Base-by-base conservation (phyloP, 2,113 vertebrate genomes). In the Clarias magur region DNA sequence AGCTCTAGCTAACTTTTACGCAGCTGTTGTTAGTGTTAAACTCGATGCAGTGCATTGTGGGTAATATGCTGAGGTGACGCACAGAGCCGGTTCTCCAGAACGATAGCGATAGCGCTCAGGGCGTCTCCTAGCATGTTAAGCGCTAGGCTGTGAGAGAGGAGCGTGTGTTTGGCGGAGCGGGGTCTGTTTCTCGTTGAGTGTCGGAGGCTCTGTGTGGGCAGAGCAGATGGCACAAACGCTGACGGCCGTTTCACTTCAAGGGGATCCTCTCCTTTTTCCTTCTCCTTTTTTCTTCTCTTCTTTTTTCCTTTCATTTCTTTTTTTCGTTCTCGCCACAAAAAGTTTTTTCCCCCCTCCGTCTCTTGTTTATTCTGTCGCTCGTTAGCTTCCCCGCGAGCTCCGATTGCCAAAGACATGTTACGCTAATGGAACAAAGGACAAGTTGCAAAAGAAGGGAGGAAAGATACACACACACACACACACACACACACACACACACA, bases 181-280 rank as follows among this genome's bases (percentile, higher is more conserved):
- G 19, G 86, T 88, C 89, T 90, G 89, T 88, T 90, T 88, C 81
- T 90, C 27, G 82, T 90, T 90, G 87, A 72, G 85, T 65, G 75
- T 89, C 68, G 34, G 82, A 83, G 80, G 65, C 80, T 85, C 83
- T 72, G 80, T 86, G 85, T 85, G 87, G 89, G 87, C 83, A 86
- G 82, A 68, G 70, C 84, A 88, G 89, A 90, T 90, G 89, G 87
- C 87, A 88, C 80, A 48, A 88, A 78, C 19, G 89, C 82, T 90
- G 85, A 86, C 70, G 87, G 89, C 87, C 87, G 84, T 88, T 81
- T 87, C 73, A 86, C 88, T 91, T 83, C 84, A 86, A 91, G 90
- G 82, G 84, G 76, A 82, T 82, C 85, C 72, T 86, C 83, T 81
- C 83, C 30, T 84, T 80, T 70, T 76, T 84, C 63, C 34, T 42